phyloP scores from a whole-genome alignment of 2,888 invertebrate genomes.

The Phaonia tiefii region DNA sequence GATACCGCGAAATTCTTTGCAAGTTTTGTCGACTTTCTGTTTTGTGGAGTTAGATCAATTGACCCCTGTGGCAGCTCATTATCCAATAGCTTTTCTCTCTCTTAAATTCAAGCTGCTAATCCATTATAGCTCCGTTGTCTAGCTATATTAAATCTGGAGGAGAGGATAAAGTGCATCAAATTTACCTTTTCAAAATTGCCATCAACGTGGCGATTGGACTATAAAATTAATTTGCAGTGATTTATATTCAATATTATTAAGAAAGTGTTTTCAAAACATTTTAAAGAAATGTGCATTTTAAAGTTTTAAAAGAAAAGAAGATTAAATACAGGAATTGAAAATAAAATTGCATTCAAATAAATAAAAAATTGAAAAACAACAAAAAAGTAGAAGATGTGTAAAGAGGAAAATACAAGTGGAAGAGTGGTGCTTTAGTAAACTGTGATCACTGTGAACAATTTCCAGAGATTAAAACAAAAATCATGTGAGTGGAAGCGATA shows the following conservation, averaged over 20 bases:
- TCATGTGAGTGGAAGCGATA: neutral
- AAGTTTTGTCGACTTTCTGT: no score
- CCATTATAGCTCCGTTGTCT: constrained; percentile 40
- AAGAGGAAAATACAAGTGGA: constrained; percentile 73
- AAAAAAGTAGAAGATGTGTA: constrained; percentile 56
- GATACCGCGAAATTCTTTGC: no score
- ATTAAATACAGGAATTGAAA: constrained; percentile 30
- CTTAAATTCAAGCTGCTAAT: constrained; percentile 50
- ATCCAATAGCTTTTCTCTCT: no score
- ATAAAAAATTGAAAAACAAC: constrained; percentile 32
- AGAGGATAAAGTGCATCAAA: constrained; percentile 74
- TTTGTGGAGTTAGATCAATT: no score
- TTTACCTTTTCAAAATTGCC: constrained; percentile 97
- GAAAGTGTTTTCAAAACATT: constrained; percentile 44
- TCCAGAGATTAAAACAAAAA: constrained; percentile 42
- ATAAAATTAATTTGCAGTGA: constrained; percentile 39
- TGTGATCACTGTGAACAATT: constrained; percentile 66
- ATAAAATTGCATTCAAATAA: constrained; percentile 50
- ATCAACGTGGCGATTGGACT: constrained; percentile 98
- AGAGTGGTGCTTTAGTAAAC: constrained; percentile 78
- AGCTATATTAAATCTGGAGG: constrained; percentile 33
- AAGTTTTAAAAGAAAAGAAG: constrained; percentile 30
- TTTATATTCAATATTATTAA: constrained; percentile 48
- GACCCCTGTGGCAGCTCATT: no score
- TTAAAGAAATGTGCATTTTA: constrained; percentile 48